Evolutionary conservation across 2,888 invertebrate species (phyloP).

Genomic region (Halictus ligatus): DNA sequence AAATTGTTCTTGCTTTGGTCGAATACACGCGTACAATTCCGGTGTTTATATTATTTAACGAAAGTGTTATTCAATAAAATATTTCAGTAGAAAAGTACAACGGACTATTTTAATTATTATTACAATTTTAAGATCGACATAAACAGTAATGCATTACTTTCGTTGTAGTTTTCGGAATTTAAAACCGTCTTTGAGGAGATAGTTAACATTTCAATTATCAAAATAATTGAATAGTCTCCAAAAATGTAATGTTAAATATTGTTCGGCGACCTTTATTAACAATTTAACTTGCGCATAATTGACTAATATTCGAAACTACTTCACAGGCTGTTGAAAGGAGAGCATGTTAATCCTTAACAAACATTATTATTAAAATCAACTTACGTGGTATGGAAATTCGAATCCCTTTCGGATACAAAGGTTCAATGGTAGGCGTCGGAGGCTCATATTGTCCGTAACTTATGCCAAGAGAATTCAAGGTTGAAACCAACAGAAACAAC

Average conservation of each 20-base stretch:
- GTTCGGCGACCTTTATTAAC: background rate
- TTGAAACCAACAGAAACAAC: background rate
- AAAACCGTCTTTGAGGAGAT: too few relatives aligned
- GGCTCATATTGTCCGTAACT: conserved; percentile 39
- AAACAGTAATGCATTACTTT: background rate
- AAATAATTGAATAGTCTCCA: background rate
- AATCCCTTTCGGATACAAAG: conserved; percentile 87
- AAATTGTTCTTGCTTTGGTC: too few relatives aligned
- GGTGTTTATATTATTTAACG: too few relatives aligned
- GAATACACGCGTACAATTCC: too few relatives aligned
- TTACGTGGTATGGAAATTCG: conserved; percentile 88
- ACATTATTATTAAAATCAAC: conserved; percentile 39
- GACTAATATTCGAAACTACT: background rate
- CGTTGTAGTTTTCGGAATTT: too few relatives aligned
- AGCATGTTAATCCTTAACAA: background rate
- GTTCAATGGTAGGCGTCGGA: conserved; percentile 85
- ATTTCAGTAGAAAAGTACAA: background rate
- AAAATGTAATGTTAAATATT: background rate
- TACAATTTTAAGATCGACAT: background rate
- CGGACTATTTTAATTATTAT: background rate
- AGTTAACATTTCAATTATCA: too few relatives aligned
- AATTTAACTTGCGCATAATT: background rate
- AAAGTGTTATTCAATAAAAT: background rate
- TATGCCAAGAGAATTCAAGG: background rate
- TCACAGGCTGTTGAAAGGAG: background rate